phyloP scores from a whole-genome alignment of 2,113 vertebrate species.

The Fregetta grallaria region DNA sequence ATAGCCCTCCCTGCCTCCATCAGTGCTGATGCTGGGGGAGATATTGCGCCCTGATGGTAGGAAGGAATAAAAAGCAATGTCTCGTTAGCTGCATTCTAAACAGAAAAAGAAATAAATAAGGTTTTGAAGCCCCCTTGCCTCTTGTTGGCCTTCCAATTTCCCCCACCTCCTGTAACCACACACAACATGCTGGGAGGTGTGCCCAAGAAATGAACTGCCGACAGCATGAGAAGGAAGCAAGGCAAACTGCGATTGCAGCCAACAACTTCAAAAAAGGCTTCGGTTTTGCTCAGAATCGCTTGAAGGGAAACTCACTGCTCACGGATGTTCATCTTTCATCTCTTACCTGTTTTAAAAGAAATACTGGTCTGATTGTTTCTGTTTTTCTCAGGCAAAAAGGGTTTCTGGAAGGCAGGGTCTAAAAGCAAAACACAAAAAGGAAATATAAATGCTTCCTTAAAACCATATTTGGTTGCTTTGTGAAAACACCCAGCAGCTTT shows the following conservation, averaged over 20 bases:
- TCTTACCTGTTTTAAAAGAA: background rate
- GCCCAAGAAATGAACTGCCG: background rate
- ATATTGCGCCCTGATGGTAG: background rate
- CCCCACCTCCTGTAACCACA: background rate
- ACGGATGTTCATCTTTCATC: background rate
- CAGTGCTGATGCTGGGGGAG: background rate
- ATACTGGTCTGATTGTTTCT: background rate
- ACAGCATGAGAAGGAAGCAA: slow-evolving; percentile 20
- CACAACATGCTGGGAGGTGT: background rate
- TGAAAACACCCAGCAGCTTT: background rate
- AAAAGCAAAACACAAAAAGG: slow-evolving; percentile 11
- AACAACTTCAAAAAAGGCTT: slow-evolving; percentile 40
- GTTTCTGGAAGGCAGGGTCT: slow-evolving; percentile 6
- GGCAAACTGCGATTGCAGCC: background rate
- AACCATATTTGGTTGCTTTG: background rate
- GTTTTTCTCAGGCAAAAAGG: background rate
- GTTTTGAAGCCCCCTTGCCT: slow-evolving; percentile 2
- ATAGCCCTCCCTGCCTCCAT: background rate
- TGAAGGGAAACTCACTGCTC: background rate
- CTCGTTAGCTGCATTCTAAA: background rate
- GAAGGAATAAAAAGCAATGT: background rate
- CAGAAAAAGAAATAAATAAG: background rate
- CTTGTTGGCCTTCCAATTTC: background rate
- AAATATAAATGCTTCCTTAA: background rate
- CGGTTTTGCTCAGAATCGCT: background rate